Base-by-base conservation (phyloP, 2,113 vertebrate species). In the Gadus macrocephalus region DNA sequence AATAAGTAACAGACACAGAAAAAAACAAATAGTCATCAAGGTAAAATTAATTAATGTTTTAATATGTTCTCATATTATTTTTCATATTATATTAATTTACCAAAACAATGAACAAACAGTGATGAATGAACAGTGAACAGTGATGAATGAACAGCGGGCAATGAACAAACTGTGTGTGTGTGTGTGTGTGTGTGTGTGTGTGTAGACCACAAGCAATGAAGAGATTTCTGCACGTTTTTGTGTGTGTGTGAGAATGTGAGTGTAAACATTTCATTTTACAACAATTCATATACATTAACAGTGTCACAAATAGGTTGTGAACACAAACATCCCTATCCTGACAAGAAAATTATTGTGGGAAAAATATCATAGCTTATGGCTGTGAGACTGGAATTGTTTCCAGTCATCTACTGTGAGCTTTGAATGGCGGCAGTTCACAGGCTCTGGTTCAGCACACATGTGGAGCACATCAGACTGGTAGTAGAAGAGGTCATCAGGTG, bases 381-480 rank as follows among this genome's bases (percentile, higher is more conserved):
- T 25, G 61, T 62, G 61, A n/a, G 58, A 19, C 16, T 14, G 61
- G 25, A 63, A 63, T 27, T 63, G 61, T 63, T 63, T 63, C 61
- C 61, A 63, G 61, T 63, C 61, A 20, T 63, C 61, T 16, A 27
- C 15, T 25, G 28, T 63, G 22, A 63, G 61, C 28, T 63, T 63
- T 28, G 20, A 63, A 63, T 63, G 25, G 28, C 61, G 6, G 11
- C 12, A 63, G 61, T 63, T 63, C 61, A 63, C 25, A 11, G 22
- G 15, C 28, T 28, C 22, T 63, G 61, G 61, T 25, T 63, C 61
- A 63, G 61, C 25, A 25, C 25, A 27, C 5, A 28, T 28, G 61
- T 63, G 61, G 8, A 63, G 61, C 61, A 63, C 61, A 63, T 63
- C 22, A 27, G 61, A 63, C 61, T 63, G 22, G 28, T 63, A 63